Conservation (phyloP, 2,113 vertebrate species). For the Sciurus niger region DNA sequence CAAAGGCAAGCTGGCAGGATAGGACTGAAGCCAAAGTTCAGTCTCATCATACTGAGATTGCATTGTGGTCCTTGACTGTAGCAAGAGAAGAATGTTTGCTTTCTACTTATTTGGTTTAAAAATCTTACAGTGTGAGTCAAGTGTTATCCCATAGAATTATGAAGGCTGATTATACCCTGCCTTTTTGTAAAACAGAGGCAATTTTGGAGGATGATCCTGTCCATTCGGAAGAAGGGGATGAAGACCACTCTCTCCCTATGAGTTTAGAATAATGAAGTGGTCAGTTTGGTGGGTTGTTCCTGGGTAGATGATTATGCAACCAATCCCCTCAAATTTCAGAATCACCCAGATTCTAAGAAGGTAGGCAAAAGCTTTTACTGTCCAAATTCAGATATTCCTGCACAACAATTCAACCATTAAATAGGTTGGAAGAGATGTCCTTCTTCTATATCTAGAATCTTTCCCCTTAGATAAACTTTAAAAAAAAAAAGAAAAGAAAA, state of each 20-base stretch:
- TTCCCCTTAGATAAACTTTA: background rate
- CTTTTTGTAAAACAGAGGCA: background rate
- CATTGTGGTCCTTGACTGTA: background rate
- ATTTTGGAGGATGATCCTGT: background rate
- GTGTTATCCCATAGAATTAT: background rate
- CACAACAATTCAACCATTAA: background rate
- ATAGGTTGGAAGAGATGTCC: background rate
- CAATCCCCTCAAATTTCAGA: background rate
- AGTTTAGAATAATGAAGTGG: background rate
- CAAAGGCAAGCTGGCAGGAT: background rate
- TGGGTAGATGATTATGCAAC: background rate
- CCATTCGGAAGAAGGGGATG: background rate
- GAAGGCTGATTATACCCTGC: background rate
- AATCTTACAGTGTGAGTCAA: background rate
- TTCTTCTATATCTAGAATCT: background rate
- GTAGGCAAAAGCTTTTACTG: background rate
- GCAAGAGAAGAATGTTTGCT: background rate
- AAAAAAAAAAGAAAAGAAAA: background rate
- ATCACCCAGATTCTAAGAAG: background rate
- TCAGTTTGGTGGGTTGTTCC: background rate
- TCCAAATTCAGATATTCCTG: background rate
- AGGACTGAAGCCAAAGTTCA: background rate
- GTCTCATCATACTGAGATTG: background rate
- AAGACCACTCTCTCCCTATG: background rate
- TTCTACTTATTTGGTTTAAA: background rate